A percentile compares a stretch with the other conserved stretches of the same genome.
Evolutionary conservation across 2,888 invertebrate genomes (phyloP).

Genomic region (Phania funesta): DNA sequence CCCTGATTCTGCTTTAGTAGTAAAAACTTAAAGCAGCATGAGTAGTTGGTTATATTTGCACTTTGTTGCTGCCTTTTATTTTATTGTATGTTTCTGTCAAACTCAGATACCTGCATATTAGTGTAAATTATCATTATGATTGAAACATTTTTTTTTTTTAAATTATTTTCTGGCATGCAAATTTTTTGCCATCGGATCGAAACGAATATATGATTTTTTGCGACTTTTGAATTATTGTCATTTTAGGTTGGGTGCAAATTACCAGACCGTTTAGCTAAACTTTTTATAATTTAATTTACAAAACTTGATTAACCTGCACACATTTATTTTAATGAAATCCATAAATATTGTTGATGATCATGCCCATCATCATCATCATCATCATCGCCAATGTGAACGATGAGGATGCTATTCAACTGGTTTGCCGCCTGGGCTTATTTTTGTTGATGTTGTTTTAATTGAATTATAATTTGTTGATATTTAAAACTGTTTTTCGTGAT

Average conservation of each 20-base stretch:
- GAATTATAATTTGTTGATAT: conserved; percentile 54
- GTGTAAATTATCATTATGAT: background rate
- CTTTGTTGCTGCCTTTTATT: background rate
- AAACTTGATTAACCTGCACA: conserved; percentile 25
- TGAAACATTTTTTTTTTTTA: background rate
- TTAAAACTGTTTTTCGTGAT: conserved; percentile 62
- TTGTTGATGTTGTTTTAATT: conserved; percentile 52
- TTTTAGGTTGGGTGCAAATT: conserved; percentile 34
- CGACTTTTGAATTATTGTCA: background rate
- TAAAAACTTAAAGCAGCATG: background rate
- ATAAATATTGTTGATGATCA: conserved; percentile 41
- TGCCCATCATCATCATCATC: conserved; percentile 1
- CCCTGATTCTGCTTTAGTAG: background rate
- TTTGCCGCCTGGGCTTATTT: conserved; percentile 1
- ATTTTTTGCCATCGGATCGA: background rate
- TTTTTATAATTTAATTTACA: conserved; percentile 29
- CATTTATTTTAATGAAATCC: conserved; percentile 13
- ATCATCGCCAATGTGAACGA: conserved; percentile 1
- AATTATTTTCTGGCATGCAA: too few relatives aligned
- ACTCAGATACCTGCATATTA: background rate
- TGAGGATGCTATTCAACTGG: conserved; percentile 1
- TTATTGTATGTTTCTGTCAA: background rate
- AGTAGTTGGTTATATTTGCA: background rate
- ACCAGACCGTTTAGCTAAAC: too few relatives aligned
- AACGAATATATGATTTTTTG: background rate